Conservation (phyloP, 1,140 invertebrate genomes). For the Ceratina calcarata region DNA sequence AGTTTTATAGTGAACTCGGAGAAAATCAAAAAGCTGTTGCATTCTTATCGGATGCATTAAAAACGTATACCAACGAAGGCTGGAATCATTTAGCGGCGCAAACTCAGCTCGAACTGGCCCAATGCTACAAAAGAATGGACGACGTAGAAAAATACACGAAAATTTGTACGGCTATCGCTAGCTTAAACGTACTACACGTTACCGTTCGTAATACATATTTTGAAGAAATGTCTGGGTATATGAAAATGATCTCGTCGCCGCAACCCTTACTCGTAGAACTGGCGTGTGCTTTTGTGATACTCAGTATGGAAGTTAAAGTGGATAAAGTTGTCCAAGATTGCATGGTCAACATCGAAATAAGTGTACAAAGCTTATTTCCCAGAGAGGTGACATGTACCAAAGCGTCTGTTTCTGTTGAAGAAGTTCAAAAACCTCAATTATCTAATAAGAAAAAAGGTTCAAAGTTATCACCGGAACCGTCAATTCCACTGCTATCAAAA, state of each 20-base stretch:
- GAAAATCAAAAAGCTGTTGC: conserved; percentile 93
- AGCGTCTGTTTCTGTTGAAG: conserved; percentile 81
- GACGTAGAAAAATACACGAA: conserved; percentile 88
- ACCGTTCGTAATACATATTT: conserved; percentile 88
- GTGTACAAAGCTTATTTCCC: conserved; percentile 83
- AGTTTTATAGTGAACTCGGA: conserved; percentile 93
- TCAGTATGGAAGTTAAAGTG: conserved; percentile 79
- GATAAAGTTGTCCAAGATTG: conserved; percentile 83
- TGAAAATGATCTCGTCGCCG: conserved; percentile 81
- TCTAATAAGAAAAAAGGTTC: conserved; percentile 66
- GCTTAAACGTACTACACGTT: conserved; percentile 86
- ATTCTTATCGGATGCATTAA: conserved; percentile 92
- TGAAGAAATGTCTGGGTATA: conserved; percentile 87
- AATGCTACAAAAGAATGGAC: conserved; percentile 90
- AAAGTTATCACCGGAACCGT: conserved; percentile 62
- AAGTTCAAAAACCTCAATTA: conserved; percentile 66
- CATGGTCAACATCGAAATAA: conserved; percentile 81
- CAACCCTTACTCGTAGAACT: conserved; percentile 75
- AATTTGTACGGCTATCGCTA: conserved; percentile 89
- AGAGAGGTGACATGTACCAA: conserved; percentile 81
- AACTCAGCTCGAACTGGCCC: conserved; percentile 90
- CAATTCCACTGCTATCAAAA: conserved; percentile 74
- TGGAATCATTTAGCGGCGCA: conserved; percentile 91
- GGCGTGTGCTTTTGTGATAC: conserved; percentile 78
- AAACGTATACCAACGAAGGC: conserved; percentile 92